Conservation (phyloP, 1,140 invertebrate species). For the Drosophila lacertosa region DNA sequence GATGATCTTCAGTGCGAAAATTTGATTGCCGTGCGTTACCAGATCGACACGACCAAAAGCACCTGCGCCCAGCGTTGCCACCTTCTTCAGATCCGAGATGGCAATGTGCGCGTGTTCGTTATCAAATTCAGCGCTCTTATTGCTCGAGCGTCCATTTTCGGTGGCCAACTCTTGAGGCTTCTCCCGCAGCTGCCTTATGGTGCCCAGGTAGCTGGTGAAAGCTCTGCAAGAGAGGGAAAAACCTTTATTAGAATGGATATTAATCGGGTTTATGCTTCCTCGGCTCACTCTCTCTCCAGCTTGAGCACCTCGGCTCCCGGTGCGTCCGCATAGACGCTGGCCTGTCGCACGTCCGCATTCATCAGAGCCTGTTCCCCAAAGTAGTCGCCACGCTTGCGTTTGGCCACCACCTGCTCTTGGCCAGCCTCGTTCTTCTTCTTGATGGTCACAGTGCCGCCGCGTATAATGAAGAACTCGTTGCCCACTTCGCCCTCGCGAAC, state of each 20-base stretch:
- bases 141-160: slow-evolving; percentile 39
- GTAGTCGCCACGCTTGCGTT: slow-evolving; percentile 89
- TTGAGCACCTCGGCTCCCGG: slow-evolving; percentile 96
- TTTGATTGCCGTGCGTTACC: slow-evolving; percentile 87
- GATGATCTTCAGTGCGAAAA: slow-evolving; percentile 95
- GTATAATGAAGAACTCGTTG: slow-evolving; percentile 98
- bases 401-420: slow-evolving; percentile 86
- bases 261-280: not conserved
- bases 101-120: slow-evolving; percentile 89
- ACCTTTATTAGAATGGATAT: not conserved
- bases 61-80: slow-evolving; percentile 95
- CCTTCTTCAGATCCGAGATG: slow-evolving; percentile 91
- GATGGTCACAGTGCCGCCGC: slow-evolving; percentile 93
- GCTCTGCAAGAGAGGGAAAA: slow-evolving; percentile 70
- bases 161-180: slow-evolving; percentile 45
- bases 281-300: slow-evolving; percentile 91
- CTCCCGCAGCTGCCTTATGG: slow-evolving; percentile 76
- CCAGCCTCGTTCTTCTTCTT: slow-evolving; percentile 87
- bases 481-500: slow-evolving; percentile 96
- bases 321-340: slow-evolving; percentile 93
- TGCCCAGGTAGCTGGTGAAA: slow-evolving; percentile 85
- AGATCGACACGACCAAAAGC: slow-evolving; percentile 97
- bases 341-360: slow-evolving; percentile 92
- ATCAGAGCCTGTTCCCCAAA: slow-evolving; percentile 92
- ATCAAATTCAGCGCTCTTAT: slow-evolving; percentile 68